Evolutionary conservation across 1,140 invertebrate genomes (phyloP).

Genomic region (Anastrepha obliqua): DNA sequence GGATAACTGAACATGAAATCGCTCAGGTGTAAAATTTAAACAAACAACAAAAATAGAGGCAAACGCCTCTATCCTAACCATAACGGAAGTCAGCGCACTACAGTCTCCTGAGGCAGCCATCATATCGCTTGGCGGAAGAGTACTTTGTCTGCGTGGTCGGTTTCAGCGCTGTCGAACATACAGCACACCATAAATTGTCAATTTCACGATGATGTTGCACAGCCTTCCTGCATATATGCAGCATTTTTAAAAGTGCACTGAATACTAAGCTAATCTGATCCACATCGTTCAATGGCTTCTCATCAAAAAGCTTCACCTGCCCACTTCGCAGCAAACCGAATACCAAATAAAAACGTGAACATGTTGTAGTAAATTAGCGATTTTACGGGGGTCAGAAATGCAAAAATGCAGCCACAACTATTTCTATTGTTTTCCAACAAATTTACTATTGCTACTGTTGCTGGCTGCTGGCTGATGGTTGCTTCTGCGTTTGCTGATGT

Average conservation of each 20-base stretch:
- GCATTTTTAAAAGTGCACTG: too few relatives aligned
- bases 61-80: too few relatives aligned
- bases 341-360: neutral
- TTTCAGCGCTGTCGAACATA: too few relatives aligned
- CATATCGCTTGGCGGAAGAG: too few relatives aligned
- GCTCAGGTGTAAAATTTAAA: too few relatives aligned
- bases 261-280: neutral
- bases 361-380: neutral
- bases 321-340: neutral
- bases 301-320: neutral
- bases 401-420: neutral
- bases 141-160: too few relatives aligned
- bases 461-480: neutral
- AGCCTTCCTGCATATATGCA: too few relatives aligned
- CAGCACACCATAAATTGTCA: too few relatives aligned
- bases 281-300: neutral
- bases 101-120: too few relatives aligned
- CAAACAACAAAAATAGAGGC: neutral
- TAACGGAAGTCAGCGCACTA: too few relatives aligned
- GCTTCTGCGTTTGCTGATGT: neutral
- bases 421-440: neutral
- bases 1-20: too few relatives aligned
- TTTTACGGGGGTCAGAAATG: constrained; percentile 1
- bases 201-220: too few relatives aligned
- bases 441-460: constrained; percentile 3